Conservation (phyloP, 2,888 invertebrate species). For the Eustalomyia histrio region DNA sequence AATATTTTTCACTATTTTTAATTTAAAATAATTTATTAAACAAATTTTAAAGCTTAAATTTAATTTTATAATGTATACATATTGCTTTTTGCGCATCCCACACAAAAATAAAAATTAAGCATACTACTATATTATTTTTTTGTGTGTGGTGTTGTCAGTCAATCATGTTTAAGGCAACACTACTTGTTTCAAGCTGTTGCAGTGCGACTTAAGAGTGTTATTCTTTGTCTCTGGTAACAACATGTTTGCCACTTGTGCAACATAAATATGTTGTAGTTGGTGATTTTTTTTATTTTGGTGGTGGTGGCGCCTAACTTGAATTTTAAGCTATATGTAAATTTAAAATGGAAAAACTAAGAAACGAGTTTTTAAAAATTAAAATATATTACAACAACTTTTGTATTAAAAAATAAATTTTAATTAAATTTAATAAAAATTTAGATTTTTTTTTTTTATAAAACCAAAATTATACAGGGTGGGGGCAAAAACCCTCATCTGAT, state of each 20-base stretch:
- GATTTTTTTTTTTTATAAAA: not conserved
- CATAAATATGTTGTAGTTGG: conserved; percentile 36
- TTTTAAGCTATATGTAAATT: conserved; percentile 23
- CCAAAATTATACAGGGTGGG: too few species aligned
- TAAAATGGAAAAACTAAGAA: not conserved
- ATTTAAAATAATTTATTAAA: too few species aligned
- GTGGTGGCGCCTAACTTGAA: conserved; percentile 49
- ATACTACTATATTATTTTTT: not conserved
- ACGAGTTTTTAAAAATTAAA: conserved; percentile 33
- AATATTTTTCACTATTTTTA: too few species aligned
- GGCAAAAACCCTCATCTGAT: too few species aligned
- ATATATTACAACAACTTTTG: not conserved
- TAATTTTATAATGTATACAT: not conserved
- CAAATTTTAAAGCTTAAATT: not conserved
- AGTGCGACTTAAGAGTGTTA: conserved; percentile 25
- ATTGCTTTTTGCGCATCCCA: conserved; percentile 36
- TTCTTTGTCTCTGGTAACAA: conserved; percentile 38
- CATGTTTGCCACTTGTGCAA: conserved; percentile 54
- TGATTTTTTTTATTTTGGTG: conserved; percentile 29
- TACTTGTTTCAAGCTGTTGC: conserved; percentile 24
- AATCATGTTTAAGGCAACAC: conserved; percentile 47
- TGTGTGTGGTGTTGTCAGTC: conserved; percentile 42
- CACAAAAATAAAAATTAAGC: conserved; percentile 23
- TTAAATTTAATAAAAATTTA: not conserved
- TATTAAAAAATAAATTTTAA: not conserved